Percentiles rank a stretch among this genome's conserved stretches.
Conservation (phyloP, 30 jellyfish, hydroid and myxozoan genomes). For the Hydractinia symbiolongicarpus region DNA sequence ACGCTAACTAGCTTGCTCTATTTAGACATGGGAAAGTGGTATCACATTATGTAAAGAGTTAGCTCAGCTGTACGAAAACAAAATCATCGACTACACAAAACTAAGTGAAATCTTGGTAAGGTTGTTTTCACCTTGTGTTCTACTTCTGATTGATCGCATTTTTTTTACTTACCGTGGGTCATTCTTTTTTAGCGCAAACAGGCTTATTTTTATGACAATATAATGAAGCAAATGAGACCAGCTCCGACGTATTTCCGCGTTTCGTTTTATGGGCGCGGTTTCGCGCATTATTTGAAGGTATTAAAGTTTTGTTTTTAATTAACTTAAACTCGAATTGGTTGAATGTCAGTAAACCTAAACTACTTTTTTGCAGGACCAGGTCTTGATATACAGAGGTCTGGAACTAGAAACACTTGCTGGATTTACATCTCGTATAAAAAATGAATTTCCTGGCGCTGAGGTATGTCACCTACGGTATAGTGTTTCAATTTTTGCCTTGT, state of each 20-base stretch:
- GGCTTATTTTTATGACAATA: constrained; percentile 92
- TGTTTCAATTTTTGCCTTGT: background rate
- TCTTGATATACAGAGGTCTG: constrained; percentile 74
- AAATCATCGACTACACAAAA: constrained; percentile 60
- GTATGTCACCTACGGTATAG: constrained; percentile 7
- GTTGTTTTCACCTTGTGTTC: background rate
- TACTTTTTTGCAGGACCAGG: constrained; percentile 49
- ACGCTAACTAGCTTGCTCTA: background rate
- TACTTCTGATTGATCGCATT: background rate
- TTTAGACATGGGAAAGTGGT: constrained; percentile 88
- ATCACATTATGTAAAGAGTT: constrained; percentile 81
- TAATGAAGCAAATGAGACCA: constrained; percentile 93
- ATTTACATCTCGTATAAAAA: constrained; percentile 67
- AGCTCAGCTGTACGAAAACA: constrained; percentile 60
- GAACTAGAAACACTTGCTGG: constrained; percentile 89
- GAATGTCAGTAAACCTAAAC: background rate
- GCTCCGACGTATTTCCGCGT: constrained; percentile 95
- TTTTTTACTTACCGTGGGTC: background rate
- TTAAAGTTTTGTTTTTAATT: background rate
- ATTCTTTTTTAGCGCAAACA: constrained; percentile 66
- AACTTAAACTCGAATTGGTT: background rate
- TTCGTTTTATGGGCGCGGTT: constrained; percentile 86
- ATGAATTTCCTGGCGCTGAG: constrained; percentile 94
- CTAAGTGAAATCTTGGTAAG: constrained; percentile 93
- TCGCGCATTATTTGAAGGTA: constrained; percentile 90